Conservation (phyloP, 2,888 invertebrate genomes). For the Tanypteryx hageni region DNA sequence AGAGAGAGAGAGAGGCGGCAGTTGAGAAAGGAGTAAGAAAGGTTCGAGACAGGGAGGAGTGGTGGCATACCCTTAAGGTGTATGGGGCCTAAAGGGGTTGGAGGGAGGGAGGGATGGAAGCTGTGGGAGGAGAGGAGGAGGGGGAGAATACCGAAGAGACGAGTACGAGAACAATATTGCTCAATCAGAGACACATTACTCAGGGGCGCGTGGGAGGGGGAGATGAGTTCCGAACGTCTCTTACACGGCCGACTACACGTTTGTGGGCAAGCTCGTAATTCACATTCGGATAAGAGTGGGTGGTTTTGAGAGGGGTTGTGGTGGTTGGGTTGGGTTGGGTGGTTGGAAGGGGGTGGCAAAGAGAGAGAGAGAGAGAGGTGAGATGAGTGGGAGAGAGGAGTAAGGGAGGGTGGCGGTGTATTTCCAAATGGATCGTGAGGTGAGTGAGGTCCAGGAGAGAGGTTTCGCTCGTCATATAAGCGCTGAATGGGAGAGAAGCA, state of each 20-base stretch:
- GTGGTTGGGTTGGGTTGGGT: background rate
- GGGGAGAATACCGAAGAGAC: background rate
- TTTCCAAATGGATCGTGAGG: constrained; percentile 51
- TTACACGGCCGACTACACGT: constrained; percentile 58
- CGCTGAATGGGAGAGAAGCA: background rate
- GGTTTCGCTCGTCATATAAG: background rate
- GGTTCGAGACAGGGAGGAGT: too few relatives aligned
- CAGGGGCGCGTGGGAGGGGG: constrained; percentile 38
- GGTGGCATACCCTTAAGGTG: too few relatives aligned
- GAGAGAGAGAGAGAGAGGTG: background rate
- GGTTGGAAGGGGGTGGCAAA: background rate
- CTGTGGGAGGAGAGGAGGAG: background rate
- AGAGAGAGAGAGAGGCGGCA: background rate
- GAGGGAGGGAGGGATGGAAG: too few relatives aligned
- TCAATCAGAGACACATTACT: constrained; percentile 64
- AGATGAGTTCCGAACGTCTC: background rate
- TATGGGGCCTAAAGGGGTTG: too few relatives aligned
- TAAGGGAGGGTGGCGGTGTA: background rate
- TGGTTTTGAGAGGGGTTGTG: constrained; percentile 47
- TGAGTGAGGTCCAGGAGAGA: constrained; percentile 27
- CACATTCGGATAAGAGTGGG: constrained; percentile 46
- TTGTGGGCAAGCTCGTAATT: constrained; percentile 38
- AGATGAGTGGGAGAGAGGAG: constrained; percentile 15
- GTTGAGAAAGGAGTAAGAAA: too few relatives aligned
- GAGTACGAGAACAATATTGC: constrained; percentile 58